Percentiles rank a stretch among this genome's conserved stretches.
These are phyloP conservation scores for Phrynocephalus vlangalii DNA, from an alignment of 2,797 vertebrate species.

Conservation along the genomic window DNA sequence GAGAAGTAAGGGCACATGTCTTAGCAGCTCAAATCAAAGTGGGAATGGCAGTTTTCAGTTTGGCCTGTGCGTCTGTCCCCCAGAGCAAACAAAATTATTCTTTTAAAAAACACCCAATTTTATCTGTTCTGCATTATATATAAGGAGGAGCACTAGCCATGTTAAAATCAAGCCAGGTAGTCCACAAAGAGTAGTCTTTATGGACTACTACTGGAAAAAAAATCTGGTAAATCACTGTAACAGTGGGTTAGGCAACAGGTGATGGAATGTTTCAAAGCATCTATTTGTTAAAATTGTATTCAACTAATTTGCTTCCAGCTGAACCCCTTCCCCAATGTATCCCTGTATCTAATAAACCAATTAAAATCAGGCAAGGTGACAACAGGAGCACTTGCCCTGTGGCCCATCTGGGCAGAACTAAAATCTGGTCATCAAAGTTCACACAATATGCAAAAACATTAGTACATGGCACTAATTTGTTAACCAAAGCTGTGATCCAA, in stretches of 20 bases:
- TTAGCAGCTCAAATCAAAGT: conserved; percentile 1
- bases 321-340: too few relatives aligned
- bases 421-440: not conserved
- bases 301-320: too few relatives aligned
- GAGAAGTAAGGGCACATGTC: conserved; percentile 31
- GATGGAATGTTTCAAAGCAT: too few relatives aligned
- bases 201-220: too few relatives aligned
- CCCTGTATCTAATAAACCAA: too few relatives aligned
- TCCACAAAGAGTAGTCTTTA: too few relatives aligned
- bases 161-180: not conserved
- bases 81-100: not conserved
- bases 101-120: not conserved
- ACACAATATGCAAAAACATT: not conserved
- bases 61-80: not conserved
- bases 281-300: too few relatives aligned
- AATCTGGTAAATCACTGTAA: too few relatives aligned
- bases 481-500: not conserved
- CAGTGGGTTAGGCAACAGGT: too few relatives aligned
- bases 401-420: not conserved
- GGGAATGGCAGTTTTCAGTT: not conserved
- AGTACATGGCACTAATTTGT: not conserved
- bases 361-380: not conserved
- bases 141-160: not conserved
- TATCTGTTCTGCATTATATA: not conserved
- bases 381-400: too few relatives aligned